phyloP scores from a whole-genome alignment of 2,888 invertebrate species.

The Drosophila melanosoma region DNA sequence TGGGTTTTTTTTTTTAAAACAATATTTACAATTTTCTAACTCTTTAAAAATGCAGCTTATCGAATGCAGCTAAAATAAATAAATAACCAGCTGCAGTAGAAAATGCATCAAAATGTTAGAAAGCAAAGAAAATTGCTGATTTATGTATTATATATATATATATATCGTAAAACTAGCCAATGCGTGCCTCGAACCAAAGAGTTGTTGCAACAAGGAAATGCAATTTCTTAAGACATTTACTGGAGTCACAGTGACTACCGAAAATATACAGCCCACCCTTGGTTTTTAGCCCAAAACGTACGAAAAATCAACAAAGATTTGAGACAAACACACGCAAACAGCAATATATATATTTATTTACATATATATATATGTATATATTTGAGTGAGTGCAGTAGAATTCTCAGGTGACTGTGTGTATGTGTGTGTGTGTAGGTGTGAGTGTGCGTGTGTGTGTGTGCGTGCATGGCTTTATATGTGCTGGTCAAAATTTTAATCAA shows the following conservation, averaged over 20 bases:
- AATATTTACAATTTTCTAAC: neutral
- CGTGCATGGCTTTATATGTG: slow-evolving; percentile 11
- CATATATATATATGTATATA: slow-evolving; percentile 8
- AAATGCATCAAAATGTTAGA: slow-evolving; percentile 34
- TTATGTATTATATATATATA: slow-evolving; percentile 44
- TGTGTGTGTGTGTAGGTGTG: slow-evolving; percentile 9
- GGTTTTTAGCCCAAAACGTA: slow-evolving; percentile 11
- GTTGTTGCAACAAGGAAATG: slow-evolving; percentile 66
- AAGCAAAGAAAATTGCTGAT: slow-evolving; percentile 65
- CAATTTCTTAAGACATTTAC: slow-evolving; percentile 78
- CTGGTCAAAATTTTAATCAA: slow-evolving; percentile 75
- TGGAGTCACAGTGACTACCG: slow-evolving; percentile 12
- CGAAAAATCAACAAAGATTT: slow-evolving; percentile 35
- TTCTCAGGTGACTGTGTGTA: slow-evolving; percentile 29
- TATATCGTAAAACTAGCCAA: slow-evolving; percentile 26
- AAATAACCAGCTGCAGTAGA: slow-evolving; percentile 23
- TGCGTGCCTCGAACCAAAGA: slow-evolving; percentile 1
- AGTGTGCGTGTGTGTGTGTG: slow-evolving; percentile 9
- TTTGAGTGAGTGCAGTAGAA: slow-evolving; percentile 19
- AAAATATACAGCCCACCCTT: slow-evolving; percentile 11
- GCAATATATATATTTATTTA: slow-evolving; percentile 1
- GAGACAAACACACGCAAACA: slow-evolving; percentile 3
- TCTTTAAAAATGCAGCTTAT: neutral
- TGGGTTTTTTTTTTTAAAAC: neutral
- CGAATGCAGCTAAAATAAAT: slow-evolving; percentile 13